Evolutionary conservation across 2,797 vertebrate species (phyloP).

Genomic region (Danionella dracula): DNA sequence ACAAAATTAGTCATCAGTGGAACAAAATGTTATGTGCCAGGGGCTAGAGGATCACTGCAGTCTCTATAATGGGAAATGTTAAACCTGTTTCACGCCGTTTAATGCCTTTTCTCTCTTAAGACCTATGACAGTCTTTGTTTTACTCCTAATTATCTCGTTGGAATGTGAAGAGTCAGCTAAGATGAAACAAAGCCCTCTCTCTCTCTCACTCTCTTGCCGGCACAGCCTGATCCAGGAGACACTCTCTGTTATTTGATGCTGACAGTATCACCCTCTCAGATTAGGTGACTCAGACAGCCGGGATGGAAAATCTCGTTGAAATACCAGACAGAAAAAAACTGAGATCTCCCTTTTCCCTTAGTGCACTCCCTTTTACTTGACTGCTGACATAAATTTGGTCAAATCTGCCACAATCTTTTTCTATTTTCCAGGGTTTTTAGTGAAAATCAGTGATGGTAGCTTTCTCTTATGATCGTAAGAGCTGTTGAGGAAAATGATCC

Average conservation of each 20-base stretch:
- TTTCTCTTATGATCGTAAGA: not conserved
- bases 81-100: conserved; percentile 65
- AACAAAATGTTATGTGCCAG: conserved; percentile 48
- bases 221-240: conserved; percentile 48
- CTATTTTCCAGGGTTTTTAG: not conserved
- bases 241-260: conserved; percentile 61
- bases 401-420: not conserved
- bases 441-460: not conserved
- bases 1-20: conserved; percentile 42
- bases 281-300: conserved; percentile 14
- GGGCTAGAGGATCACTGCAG: conserved; percentile 55
- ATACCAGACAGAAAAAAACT: conserved; percentile 1
- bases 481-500: conserved; percentile 9
- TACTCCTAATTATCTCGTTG: conserved; percentile 63
- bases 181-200: conserved; percentile 47
- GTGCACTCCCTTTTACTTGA: not conserved
- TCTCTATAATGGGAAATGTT: conserved; percentile 61
- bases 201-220: not conserved
- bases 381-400: not conserved
- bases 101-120: conserved; percentile 49
- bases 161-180: conserved; percentile 55
- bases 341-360: not conserved
- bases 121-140: conserved; percentile 58
- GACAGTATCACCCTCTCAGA: conserved; percentile 52
- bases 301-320: conserved; percentile 5